Evolutionary conservation across 2,113 vertebrate species (phyloP), one percentile per base, ranked within the genome.

Genomic region (Cisticola juncidis): DNA sequence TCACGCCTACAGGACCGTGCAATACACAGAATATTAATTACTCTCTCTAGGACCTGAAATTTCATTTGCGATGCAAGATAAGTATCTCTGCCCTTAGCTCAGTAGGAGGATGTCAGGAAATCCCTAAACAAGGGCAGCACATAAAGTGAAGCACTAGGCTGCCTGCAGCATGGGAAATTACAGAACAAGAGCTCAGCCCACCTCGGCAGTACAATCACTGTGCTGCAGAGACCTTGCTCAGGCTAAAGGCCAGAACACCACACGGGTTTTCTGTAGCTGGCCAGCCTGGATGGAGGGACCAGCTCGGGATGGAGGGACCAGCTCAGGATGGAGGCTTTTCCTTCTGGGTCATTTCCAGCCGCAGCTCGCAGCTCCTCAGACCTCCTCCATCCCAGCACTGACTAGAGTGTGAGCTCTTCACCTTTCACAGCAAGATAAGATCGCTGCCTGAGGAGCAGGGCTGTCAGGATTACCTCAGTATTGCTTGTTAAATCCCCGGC

Each of bases 381-480:
- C 64, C 90, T 77, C 36, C 44, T 70, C 68, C 84, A 79, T 57
- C 70, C 9, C 2, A 72, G 54, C 90, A 47, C 33, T 9, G 65
- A 87, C 81, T 77, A 15, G 42, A 92, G 35, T 14, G 44, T 22
- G 29, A 73, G 79, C 86, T 74, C 76, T 68, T 23, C 60, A 74
- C 60, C 72, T 86, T 81, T 85, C 48, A 47, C 81, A 70, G 68
- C 56, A 35, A 81, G 94, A 93, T 93, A 96, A 90, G 24, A 96
- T 90, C 94, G 0, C 28, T 62, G 90, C 85, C 92, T 42, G 71
- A 94, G 85, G 81, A 92, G 38, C 0, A 29, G 0, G 6, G 48
- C 85, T 91, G 74, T 50, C 9, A 2, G 36, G n/a, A 92, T 86
- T 86, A 88, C 72, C 62, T 88, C 69, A 73, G 68, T 21, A 44